These are phyloP conservation scores for Drosophila percnosoma DNA, from an alignment of 2,888 invertebrate genomes.

Conservation along the genomic window DNA sequence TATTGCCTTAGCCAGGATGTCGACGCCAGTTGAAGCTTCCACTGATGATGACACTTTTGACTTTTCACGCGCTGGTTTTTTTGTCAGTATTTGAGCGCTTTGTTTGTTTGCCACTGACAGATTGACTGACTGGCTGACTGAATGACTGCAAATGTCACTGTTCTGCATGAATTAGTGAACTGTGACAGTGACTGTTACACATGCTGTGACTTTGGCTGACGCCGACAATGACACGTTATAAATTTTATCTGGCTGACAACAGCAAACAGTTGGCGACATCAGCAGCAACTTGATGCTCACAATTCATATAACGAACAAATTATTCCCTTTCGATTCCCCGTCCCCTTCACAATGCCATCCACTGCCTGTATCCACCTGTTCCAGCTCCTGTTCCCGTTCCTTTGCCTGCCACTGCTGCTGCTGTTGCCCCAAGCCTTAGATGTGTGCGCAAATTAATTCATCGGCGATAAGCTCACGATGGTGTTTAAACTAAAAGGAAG, in stretches of 20 bases:
- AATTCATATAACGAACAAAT: not conserved
- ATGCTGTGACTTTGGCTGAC: conserved; percentile 29
- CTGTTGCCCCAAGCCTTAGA: conserved; percentile 35
- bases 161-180: conserved; percentile 43
- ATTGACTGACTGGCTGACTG: conserved; percentile 33
- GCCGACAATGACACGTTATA: conserved; percentile 41
- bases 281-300: not conserved
- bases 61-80: conserved; percentile 12
- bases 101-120: conserved; percentile 25
- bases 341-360: not conserved
- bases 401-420: not conserved
- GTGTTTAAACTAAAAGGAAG: not conserved
- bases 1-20: conserved; percentile 54
- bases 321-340: conserved; percentile 10
- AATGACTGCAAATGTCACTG: conserved; percentile 47
- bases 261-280: conserved; percentile 19
- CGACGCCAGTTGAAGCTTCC: conserved; percentile 44
- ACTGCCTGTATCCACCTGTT: not conserved
- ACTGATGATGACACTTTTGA: conserved; percentile 40
- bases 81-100: conserved; percentile 32
- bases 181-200: conserved; percentile 31
- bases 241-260: conserved; percentile 44
- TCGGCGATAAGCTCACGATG: conserved; percentile 55
- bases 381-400: not conserved
- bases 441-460: conserved; percentile 67